Percentiles rank a stretch among this genome's conserved stretches.
phyloP scores from a whole-genome alignment of 2,888 invertebrate genomes.

The Itoplectis maculator region DNA sequence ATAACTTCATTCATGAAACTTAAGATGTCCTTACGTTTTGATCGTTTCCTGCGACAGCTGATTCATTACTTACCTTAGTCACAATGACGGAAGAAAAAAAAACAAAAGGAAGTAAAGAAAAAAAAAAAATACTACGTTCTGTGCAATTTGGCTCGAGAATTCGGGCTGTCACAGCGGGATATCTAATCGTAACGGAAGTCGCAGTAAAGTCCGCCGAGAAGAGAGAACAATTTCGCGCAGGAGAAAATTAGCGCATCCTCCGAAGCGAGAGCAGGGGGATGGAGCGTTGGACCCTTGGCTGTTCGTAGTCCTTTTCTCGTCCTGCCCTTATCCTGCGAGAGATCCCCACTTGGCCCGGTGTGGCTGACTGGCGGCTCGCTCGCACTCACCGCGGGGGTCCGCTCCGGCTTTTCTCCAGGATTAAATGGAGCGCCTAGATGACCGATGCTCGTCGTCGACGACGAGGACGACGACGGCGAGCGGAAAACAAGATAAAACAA shows the following conservation, averaged over 20 bases:
- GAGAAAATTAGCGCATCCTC: slow-evolving; percentile 81
- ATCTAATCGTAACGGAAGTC: slow-evolving; percentile 73
- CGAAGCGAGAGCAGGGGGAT: slow-evolving; percentile 67
- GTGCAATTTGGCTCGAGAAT: slow-evolving; percentile 63
- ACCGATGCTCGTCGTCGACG: slow-evolving; percentile 80
- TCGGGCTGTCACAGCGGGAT: slow-evolving; percentile 61
- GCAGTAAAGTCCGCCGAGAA: slow-evolving; percentile 66
- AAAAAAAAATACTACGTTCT: slow-evolving; percentile 45
- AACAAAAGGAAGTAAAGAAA: background rate
- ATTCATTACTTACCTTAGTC: background rate
- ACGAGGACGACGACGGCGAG: slow-evolving; percentile 59
- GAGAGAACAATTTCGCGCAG: slow-evolving; percentile 67
- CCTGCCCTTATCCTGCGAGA: slow-evolving; percentile 78
- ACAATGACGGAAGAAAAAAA: background rate
- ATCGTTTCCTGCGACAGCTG: slow-evolving; percentile 31
- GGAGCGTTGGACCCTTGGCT: slow-evolving; percentile 61
- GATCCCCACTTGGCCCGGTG: slow-evolving; percentile 77
- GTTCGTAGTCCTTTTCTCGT: slow-evolving; percentile 34
- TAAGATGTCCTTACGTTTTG: background rate
- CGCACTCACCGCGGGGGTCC: slow-evolving; percentile 57
- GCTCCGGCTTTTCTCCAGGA: slow-evolving; percentile 79
- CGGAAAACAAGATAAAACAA: slow-evolving; percentile 83
- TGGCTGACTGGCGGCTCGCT: slow-evolving; percentile 52
- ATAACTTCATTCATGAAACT: too few relatives aligned
- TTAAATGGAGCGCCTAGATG: slow-evolving; percentile 84